Base-by-base conservation (phyloP, 2,113 vertebrate genomes). In the Anarhynchus alexandrinus region DNA sequence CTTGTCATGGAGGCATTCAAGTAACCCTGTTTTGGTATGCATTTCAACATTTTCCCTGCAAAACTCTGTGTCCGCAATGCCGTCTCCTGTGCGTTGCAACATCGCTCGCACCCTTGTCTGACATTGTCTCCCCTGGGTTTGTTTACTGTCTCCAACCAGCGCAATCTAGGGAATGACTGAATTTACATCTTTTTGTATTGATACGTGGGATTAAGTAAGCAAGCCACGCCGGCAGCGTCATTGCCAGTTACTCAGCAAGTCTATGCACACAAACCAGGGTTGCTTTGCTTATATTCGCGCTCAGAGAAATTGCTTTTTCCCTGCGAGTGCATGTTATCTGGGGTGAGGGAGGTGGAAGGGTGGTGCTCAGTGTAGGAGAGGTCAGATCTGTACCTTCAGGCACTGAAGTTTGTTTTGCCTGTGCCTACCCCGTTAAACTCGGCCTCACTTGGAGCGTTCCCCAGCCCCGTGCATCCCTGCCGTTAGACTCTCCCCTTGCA, bases 61-160 rank as follows among this genome's bases (percentile, higher is more conserved):
- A 45, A 73, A 23, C 18, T 23, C 45, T 7, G 38, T 1, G 4
- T 67, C 16, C 1, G 7, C 55, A 2, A 62, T 5, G 62, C 42
- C 2, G 9, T 7, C 32, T 12, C 47, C 27, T 1, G 13, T 5
- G 22, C 0, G 6, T 2, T 2, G 17, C n/a, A 34, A 67, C 54
- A 26, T 29, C 9, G 3, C 52, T 42, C 7, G 3, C 65, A 36
- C 45, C n/a, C 54, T 67, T 17, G 40, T 42, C 58, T 84, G 86
- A 54, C 38, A n/a, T 42, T 38, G 45, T 43, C 81, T 85, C 47
- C 16, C 36, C 13, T 58, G 1, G 2, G 36, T 34, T 34, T 85
- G 67, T 62, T 81, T 55, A 38, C 36, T 49, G 47, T 36, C n/a
- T 55, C 67, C 61, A 57, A 42, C 27, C 42, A 74, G 42, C 3